Conservation (phyloP, 2,113 vertebrate genomes). For the Scolopax mira region DNA sequence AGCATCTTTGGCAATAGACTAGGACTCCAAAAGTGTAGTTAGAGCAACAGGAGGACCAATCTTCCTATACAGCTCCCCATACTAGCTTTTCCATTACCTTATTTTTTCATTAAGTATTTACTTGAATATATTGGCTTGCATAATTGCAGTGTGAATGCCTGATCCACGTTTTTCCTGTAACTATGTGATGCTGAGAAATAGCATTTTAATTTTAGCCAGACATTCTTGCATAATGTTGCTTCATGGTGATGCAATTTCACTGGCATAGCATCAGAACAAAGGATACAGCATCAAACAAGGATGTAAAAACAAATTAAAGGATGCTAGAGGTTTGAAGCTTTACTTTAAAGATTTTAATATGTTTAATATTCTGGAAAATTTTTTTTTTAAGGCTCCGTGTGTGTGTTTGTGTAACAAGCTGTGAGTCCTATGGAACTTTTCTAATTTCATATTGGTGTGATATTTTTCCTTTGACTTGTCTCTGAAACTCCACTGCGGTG, state of each 20-base stretch:
- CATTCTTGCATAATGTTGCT: conserved; percentile 43
- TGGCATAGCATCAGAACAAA: conserved; percentile 62
- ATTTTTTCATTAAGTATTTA: conserved; percentile 29
- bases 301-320: conserved; percentile 54
- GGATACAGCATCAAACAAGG: conserved; percentile 33
- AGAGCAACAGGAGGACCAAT: not conserved
- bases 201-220: conserved; percentile 54
- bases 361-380: not conserved
- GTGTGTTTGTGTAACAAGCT: not conserved
- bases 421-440: conserved; percentile 35
- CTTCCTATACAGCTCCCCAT: not conserved
- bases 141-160: conserved; percentile 15
- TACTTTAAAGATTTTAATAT: conserved; percentile 53
- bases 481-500: conserved; percentile 17
- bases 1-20: not conserved
- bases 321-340: conserved; percentile 33
- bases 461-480: conserved; percentile 35
- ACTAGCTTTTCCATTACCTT: not conserved
- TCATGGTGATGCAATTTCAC: conserved; percentile 31
- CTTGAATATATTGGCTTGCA: not conserved
- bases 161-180: conserved; percentile 3
- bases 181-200: conserved; percentile 24
- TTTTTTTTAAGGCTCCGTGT: not conserved
- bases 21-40: not conserved
- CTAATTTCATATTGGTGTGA: not conserved